Percentiles rank a stretch among this genome's conserved stretches.
These are phyloP conservation scores for Philaethria dido DNA, from an alignment of 2,888 invertebrate genomes.

Conservation along the genomic window DNA sequence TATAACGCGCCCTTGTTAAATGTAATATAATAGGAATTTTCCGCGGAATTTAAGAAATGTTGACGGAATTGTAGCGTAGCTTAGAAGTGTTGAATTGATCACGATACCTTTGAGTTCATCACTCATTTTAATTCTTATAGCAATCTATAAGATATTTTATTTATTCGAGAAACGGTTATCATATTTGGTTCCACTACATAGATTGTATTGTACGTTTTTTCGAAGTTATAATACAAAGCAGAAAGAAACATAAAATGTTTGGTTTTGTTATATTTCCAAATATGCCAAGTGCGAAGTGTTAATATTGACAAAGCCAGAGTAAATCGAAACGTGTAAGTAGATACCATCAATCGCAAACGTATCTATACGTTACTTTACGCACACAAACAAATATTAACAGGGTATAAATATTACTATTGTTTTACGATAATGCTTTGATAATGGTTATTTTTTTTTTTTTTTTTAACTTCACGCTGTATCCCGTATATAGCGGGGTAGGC, in stretches of 20 bases:
- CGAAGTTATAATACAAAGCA: not conserved
- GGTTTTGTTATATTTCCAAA: slow-evolving; percentile 39
- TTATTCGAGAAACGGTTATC: too few species aligned
- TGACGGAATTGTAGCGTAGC: not conserved
- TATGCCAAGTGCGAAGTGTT: slow-evolving; percentile 58
- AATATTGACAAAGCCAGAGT: slow-evolving; percentile 63
- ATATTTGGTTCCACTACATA: too few species aligned
- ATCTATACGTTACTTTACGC: slow-evolving; percentile 36
- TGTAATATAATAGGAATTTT: slow-evolving; percentile 11
- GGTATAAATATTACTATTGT: slow-evolving; percentile 52
- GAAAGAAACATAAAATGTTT: slow-evolving; percentile 11
- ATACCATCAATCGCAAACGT: slow-evolving; percentile 59
- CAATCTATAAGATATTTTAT: too few species aligned
- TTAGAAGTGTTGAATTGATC: not conserved
- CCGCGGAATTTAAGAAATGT: slow-evolving; percentile 1
- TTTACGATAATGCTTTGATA: slow-evolving; percentile 45
- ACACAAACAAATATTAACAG: slow-evolving; percentile 55
- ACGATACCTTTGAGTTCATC: not conserved
- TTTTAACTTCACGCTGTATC: too few species aligned
- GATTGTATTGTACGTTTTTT: too few species aligned
- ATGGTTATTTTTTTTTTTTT: slow-evolving; percentile 8
- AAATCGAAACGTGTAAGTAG: slow-evolving; percentile 59
- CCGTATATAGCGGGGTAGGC: too few species aligned
- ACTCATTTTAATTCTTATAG: too few species aligned
- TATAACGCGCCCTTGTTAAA: not conserved